Base-by-base conservation (phyloP, 2,113 vertebrate genomes). In the Xyrauchen texanus region DNA sequence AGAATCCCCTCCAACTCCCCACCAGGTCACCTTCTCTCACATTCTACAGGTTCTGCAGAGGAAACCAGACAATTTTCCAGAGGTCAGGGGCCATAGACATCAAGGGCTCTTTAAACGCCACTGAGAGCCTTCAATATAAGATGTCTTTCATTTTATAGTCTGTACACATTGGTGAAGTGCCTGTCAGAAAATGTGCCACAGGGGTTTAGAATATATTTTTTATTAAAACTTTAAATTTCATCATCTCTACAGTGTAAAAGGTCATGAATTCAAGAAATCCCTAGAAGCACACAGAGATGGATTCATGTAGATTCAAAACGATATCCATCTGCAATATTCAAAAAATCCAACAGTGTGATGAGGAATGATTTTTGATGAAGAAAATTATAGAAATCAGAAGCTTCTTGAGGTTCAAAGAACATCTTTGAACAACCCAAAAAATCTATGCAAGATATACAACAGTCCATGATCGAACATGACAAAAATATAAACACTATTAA, bases 201-300 rank as follows among this genome's bases (percentile, higher is more conserved):
- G 53, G 78, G 55, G 60, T 57, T 71, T 13, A 67, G 63, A 69
- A 75, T 80, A 61, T 66, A 21, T 84, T 87, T 89, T 92, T 91
- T 91, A 88, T 91, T 92, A 70, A 90, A 92, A 91, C 84, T 88
- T 86, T 84, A 87, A 78, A 86, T 83, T 78, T 74, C 3, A 81
- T 86, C 85, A 83, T 82, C 82, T 87, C 70, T 90, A 92, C 90
- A 89, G 89, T 93, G 90, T 89, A 91, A 91, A 92, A 92, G 90
- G 87, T 91, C 89, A 91, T 85, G 83, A 71, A 83, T 85, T 52
- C 86, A 87, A 62, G 78, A 11, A 85, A 76, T 66, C 68, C 71
- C 68, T 64, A 44, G 53, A 82, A 69, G 67, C 60, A 49, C 57
- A 11, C 57, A 67, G 69, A 82, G 68, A 76, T 74, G 76, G 70